Evolutionary conservation across 2,797 vertebrate species (phyloP).

Genomic region (Mycteria americana): DNA sequence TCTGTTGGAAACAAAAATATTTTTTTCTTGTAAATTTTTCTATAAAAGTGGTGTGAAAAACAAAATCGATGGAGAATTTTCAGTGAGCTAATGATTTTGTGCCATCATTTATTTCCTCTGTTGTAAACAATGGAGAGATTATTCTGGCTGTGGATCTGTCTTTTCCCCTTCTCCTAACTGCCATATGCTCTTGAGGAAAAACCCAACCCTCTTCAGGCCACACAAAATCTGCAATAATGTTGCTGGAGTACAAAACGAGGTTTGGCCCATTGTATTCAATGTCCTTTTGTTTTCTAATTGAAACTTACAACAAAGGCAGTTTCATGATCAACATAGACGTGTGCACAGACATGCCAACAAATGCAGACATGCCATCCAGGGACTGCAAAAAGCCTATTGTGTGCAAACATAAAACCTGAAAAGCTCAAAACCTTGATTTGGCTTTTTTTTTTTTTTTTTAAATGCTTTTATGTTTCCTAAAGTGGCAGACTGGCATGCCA

Average conservation of each 20-base stretch:
- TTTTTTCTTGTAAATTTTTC: neutral
- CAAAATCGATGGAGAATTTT: neutral
- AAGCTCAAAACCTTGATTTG: neutral
- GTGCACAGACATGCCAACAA: neutral
- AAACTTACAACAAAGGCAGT: neutral
- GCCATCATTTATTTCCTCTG: neutral
- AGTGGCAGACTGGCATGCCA: neutral
- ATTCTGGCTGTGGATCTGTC: neutral
- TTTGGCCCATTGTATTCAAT: neutral
- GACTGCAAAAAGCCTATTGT: neutral
- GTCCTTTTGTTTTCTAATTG: neutral
- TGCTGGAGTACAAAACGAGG: neutral
- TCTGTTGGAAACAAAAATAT: neutral
- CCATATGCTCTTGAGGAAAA: neutral
- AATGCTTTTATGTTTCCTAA: neutral
- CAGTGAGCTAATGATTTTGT: neutral
- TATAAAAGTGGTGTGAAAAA: neutral
- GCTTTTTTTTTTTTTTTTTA: neutral
- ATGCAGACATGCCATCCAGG: neutral
- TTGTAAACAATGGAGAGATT: neutral
- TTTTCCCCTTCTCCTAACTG: neutral
- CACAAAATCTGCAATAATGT: neutral
- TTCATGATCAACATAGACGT: neutral
- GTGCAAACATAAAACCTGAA: neutral
- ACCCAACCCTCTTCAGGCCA: neutral